Evolutionary conservation across 2,888 invertebrate species (phyloP), one percentile per base, ranked within the genome.

Genomic region (Agrochola litura): DNA sequence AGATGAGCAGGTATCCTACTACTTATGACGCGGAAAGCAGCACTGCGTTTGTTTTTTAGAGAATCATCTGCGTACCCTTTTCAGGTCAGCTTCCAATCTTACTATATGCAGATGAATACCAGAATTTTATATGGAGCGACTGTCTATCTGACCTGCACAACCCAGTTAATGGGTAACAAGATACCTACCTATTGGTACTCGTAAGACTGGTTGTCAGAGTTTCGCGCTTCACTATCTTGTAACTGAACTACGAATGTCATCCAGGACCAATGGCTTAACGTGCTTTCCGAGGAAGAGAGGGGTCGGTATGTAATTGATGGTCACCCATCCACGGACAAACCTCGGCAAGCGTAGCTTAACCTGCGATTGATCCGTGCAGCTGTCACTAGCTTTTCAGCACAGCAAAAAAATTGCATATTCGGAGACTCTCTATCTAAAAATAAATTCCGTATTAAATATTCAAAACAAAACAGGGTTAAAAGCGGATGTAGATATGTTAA

Each of bases 401-500:
- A 46, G 49, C 46, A 49, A 49, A n/a, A 41, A n/a, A 65, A 25
- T 43, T 10, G 2, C 16, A n/a, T 43, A 73, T 58, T 41, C 16
- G 58, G 16, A 65, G 9, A 3, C 14, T 10, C 37, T 37, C 37
- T 49, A 37, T 30, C 14, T 19, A 19, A 64, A 63, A 63, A 75
- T n/a, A n/a, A 67, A 49, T 37, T 58, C 2, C 16, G 22, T 3
- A 64, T 46, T 30, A 52, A 64, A 68, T 30, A 66, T 61, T 81
- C 43, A n/a, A 25, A 56, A 60, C 49, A 22, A 30, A 60, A 69
- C 61, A 56, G 56, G 0, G 16, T 46, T 14, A n/a, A 69, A 72
- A 60, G 4, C 37, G 22, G 43, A 71, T 61, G 52, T n/a, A 37
- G 37, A 37, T 63, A 60, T 70, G 46, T 52, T 76, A 77, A 81